A percentile compares a stretch with the other conserved stretches of the same genome.
Conservation (phyloP, 2,888 invertebrate species). For the Lordiphosa fenestrarum region DNA sequence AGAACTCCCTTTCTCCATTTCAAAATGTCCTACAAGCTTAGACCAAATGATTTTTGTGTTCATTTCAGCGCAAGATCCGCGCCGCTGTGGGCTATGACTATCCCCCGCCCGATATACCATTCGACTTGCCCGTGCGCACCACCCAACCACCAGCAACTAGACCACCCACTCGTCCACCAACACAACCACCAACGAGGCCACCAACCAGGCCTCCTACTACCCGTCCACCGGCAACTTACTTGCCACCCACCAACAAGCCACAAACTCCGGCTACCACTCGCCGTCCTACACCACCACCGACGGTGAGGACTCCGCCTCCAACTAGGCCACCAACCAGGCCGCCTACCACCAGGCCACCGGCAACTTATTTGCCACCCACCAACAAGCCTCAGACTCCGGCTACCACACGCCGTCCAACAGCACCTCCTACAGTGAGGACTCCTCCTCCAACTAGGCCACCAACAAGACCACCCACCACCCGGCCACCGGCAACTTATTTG, state of each 20-base stretch:
- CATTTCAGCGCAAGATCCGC: conserved; percentile 67
- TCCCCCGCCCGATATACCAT: conserved; percentile 69
- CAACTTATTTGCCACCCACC: conserved; percentile 56
- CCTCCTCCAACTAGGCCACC: conserved; percentile 49
- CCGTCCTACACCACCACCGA: conserved; percentile 16
- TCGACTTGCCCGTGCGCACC: conserved; percentile 55
- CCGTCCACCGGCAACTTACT: conserved; percentile 41
- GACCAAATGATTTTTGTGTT: background rate
- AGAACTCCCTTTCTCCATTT: conserved; percentile 17
- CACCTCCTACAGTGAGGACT: conserved; percentile 22
- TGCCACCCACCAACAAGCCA: conserved; percentile 51
- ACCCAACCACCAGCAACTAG: conserved; percentile 38
- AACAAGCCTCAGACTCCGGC: conserved; percentile 44
- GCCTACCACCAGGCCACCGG: conserved; percentile 38
- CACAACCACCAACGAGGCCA: conserved; percentile 41
- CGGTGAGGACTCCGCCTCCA: conserved; percentile 8
- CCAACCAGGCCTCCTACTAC: conserved; percentile 34
- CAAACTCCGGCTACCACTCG: conserved; percentile 41
- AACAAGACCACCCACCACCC: conserved; percentile 27
- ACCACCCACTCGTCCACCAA: conserved; percentile 49
- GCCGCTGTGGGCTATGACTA: conserved; percentile 75
- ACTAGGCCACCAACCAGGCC: conserved; percentile 26
- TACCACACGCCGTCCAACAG: conserved; percentile 23
- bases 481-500: conserved; percentile 43
- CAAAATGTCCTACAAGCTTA: background rate